Base-by-base conservation (phyloP, 2,888 invertebrate species). In the Allacma fusca region DNA sequence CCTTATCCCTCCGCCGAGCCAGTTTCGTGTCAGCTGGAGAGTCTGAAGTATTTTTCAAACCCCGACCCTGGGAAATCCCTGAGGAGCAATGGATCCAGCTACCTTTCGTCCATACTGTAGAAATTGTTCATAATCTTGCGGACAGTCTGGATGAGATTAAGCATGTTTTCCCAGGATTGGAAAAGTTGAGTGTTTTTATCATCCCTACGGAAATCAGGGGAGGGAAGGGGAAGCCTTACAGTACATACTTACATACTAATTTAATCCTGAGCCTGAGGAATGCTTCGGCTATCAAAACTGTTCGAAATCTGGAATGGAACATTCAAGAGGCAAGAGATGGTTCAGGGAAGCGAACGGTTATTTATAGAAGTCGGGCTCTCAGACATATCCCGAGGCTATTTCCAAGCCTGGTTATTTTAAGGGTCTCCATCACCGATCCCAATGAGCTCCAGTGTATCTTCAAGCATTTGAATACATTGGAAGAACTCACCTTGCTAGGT, bases 131-230 rank as follows among this genome's bases (percentile, higher is more conserved):
- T 23, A 76, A 69, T 24, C 26, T 76, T 13, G 26, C 50, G 21
- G 76, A 76, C 7, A 76, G 24, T 34, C 44, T 76, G 7, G 68
- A 76, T 24, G 68, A 76, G 24, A 69, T 76, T 2, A 68, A 24
- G 21, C 1, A 16, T 7, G 13, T 16, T 24, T 76, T 76, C 57
- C 76, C 76, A 19, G 44, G 34, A 4, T 29, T 76, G 12, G 21
- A 16, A 9, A 28, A n/a, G 19, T 59, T 76, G 1, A 5, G n/a
- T 4, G 40, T 76, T 13, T 7, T 50, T 57, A 59, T 76, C 7
- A 13, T 34, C 5, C 29, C 59, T 1, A 69, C 76, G 19, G 76
- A 76, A 40, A 50, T 50, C 28, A 24, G 57, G 26, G 16, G 13
- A 0, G 19, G 5, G 19, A 34, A 70, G 19, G 26, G 19, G 34